A percentile compares a stretch with the other conserved stretches of the same genome.
phyloP scores from a whole-genome alignment of 2,888 invertebrate species.

The Cantharis flavilabris region DNA sequence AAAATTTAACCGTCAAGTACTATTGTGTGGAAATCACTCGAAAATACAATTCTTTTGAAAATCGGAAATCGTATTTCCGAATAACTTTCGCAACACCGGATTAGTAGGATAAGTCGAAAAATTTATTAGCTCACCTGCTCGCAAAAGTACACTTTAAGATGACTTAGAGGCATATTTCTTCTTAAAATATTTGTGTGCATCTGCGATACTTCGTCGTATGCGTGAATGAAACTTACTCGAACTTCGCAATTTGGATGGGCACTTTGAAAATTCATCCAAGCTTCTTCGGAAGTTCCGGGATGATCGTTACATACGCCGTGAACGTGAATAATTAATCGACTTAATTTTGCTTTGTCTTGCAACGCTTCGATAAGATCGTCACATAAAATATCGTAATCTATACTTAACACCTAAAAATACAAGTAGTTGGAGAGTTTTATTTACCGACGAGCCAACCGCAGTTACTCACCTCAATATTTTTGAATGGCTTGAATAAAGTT shows the following conservation, averaged over 20 bases:
- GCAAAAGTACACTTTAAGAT: constrained; percentile 75
- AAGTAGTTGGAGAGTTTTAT: neutral
- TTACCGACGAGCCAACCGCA: neutral
- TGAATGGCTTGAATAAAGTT: constrained; percentile 63
- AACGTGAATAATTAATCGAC: constrained; percentile 70
- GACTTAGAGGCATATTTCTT: constrained; percentile 72
- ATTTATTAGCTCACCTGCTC: constrained; percentile 58
- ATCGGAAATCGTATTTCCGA: no score
- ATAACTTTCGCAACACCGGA: no score
- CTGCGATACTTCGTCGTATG: constrained; percentile 67
- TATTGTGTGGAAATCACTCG: neutral
- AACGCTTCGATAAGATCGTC: constrained; percentile 56
- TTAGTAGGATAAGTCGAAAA: neutral
- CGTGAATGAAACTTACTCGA: constrained; percentile 68
- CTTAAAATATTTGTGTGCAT: constrained; percentile 67
- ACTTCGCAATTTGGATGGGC: constrained; percentile 63
- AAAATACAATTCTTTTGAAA: neutral
- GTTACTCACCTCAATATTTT: constrained; percentile 59
- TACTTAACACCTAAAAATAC: constrained; percentile 55
- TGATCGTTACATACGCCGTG: constrained; percentile 69
- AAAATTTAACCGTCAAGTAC: no score
- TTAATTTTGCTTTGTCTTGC: constrained; percentile 52
- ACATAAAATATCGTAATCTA: constrained; percentile 62
- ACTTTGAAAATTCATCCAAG: constrained; percentile 65
- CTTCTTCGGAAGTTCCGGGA: constrained; percentile 65